phyloP scores from a whole-genome alignment of 2,888 invertebrate species.

The Mythimna loreyi region DNA sequence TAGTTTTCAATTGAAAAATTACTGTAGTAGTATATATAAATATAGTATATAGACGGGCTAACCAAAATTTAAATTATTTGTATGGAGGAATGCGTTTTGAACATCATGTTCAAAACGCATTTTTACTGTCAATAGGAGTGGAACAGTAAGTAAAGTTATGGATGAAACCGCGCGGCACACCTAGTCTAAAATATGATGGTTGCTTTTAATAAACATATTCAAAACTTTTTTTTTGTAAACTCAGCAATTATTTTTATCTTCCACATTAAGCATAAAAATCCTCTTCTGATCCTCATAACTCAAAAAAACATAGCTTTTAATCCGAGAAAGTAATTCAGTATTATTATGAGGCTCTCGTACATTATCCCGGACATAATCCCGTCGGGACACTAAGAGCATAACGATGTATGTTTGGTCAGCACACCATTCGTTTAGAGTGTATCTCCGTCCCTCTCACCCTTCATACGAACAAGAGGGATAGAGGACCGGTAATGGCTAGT shows the following conservation, averaged over 20 bases:
- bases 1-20: no score
- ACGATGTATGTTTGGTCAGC: constrained; percentile 76
- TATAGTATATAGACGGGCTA: no score
- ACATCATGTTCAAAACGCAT: no score
- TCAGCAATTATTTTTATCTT: neutral
- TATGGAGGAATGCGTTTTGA: no score
- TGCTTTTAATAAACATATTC: neutral
- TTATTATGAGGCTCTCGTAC: constrained; percentile 44
- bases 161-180: neutral
- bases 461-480: constrained; percentile 15
- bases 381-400: constrained; percentile 76
- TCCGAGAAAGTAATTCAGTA: constrained; percentile 50
- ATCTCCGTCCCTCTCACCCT: constrained; percentile 31
- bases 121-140: no score
- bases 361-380: constrained; percentile 67
- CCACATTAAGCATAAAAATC: neutral
- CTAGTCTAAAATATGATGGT: no score
- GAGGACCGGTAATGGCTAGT: constrained; percentile 46
- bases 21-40: no score
- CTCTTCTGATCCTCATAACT: constrained; percentile 39
- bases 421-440: constrained; percentile 64
- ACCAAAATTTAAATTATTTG: no score
- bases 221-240: neutral
- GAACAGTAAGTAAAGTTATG: no score
- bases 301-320: constrained; percentile 51